A percentile compares a stretch with the other conserved stretches of the same genome.
These are phyloP conservation scores for Hypomecis atomaria DNA, from an alignment of 2,888 invertebrate species.

Conservation along the genomic window DNA sequence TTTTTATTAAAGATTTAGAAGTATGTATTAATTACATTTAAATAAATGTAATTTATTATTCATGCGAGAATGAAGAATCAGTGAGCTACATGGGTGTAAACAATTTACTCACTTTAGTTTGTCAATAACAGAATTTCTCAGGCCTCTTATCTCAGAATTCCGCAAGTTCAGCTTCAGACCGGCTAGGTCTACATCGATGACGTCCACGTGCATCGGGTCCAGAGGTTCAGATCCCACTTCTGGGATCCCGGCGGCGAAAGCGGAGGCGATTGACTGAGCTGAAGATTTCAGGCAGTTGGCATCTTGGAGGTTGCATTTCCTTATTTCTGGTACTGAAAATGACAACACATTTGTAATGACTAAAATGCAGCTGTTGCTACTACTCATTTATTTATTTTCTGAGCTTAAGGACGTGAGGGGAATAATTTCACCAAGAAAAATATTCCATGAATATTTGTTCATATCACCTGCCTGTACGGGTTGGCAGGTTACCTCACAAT, in stretches of 20 bases:
- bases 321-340: constrained; percentile 58
- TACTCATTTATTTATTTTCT: too few relatives aligned
- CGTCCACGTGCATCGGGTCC: constrained; percentile 62
- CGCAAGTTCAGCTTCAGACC: constrained; percentile 61
- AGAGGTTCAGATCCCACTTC: constrained; percentile 57
- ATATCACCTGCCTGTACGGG: too few relatives aligned
- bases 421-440: too few relatives aligned
- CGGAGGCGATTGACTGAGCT: constrained; percentile 51
- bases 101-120: constrained; percentile 54
- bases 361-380: too few relatives aligned
- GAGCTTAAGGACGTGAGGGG: too few relatives aligned
- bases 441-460: too few relatives aligned
- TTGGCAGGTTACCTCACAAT: too few relatives aligned
- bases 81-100: neutral
- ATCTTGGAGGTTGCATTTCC: constrained; percentile 61
- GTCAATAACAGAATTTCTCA: constrained; percentile 54
- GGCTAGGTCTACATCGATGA: constrained; percentile 61
- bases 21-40: too few relatives aligned
- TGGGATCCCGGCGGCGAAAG: constrained; percentile 58
- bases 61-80: too few relatives aligned
- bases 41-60: too few relatives aligned
- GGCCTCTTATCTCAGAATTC: constrained; percentile 56
- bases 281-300: constrained; percentile 53
- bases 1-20: too few relatives aligned
- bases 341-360: constrained; percentile 1